Evolutionary conservation across 2,888 invertebrate species (phyloP).

Genomic region (Perithous albicinctus): DNA sequence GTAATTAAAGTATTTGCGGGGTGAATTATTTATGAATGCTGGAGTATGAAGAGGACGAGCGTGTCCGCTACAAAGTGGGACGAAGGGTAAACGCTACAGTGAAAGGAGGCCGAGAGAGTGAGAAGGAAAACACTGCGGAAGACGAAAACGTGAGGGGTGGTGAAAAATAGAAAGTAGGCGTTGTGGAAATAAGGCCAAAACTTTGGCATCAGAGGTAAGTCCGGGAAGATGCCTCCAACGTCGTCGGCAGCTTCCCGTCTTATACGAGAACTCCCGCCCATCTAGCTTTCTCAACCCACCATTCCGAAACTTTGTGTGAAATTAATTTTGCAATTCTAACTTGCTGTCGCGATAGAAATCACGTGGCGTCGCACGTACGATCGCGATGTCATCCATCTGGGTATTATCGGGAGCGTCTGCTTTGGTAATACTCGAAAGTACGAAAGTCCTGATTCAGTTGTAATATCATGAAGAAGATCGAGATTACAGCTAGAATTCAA

Average conservation of each 20-base stretch:
- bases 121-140: background rate
- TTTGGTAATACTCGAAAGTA: constrained; percentile 5
- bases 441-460: constrained; percentile 16
- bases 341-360: constrained; percentile 59
- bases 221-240: constrained; percentile 42
- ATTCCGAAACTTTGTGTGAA: constrained; percentile 74
- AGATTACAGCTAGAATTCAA: constrained; percentile 25
- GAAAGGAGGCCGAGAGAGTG: constrained; percentile 6
- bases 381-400: constrained; percentile 29
- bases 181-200: constrained; percentile 57
- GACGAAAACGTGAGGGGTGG: background rate
- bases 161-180: constrained; percentile 36
- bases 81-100: constrained; percentile 15
- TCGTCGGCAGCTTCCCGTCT: constrained; percentile 27
- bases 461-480: background rate
- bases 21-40: constrained; percentile 78
- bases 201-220: constrained; percentile 47
- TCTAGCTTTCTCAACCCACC: constrained; percentile 34
- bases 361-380: constrained; percentile 38
- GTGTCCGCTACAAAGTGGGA: constrained; percentile 20
- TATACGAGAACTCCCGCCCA: background rate
- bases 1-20: constrained; percentile 79
- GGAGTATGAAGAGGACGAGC: constrained; percentile 43
- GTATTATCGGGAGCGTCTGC: constrained; percentile 20
- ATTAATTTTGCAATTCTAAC: constrained; percentile 80